A percentile compares a stretch with the other conserved stretches of the same genome.
Evolutionary conservation across 2,113 vertebrate genomes (phyloP).

Genomic region (Plecotus auritus): DNA sequence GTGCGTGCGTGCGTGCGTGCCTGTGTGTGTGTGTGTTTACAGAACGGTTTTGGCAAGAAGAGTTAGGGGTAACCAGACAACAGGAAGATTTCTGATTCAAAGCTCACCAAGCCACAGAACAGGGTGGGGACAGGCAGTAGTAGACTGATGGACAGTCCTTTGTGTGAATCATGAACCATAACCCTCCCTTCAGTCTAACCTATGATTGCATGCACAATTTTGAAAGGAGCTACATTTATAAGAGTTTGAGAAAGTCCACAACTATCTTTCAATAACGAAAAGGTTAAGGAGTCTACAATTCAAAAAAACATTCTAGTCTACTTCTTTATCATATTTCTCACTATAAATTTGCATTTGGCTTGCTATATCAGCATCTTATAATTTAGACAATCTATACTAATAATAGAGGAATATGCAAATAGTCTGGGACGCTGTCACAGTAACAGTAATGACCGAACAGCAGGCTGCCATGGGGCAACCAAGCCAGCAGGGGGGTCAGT

Average conservation of each 20-base stretch:
- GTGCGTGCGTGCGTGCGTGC: not conserved
- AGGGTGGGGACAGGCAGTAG: not conserved
- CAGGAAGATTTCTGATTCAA: not conserved
- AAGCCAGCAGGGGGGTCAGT: too few species aligned
- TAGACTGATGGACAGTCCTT: not conserved
- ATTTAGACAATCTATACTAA: not conserved
- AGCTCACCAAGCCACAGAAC: not conserved
- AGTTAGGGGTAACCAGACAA: not conserved
- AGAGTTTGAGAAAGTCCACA: not conserved
- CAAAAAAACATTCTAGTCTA: not conserved
- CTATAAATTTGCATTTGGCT: not conserved
- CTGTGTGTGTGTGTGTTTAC: too few species aligned
- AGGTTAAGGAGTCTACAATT: not conserved
- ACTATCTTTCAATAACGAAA: not conserved
- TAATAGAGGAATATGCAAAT: too few species aligned
- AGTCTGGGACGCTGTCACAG: too few species aligned
- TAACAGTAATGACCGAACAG: too few species aligned
- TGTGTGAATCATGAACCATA: not conserved
- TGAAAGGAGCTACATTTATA: not conserved
- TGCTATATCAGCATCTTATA: not conserved
- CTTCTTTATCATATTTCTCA: not conserved
- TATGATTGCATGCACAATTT: not conserved
- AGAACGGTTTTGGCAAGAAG: not conserved
- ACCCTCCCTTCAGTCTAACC: not conserved
- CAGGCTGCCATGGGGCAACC: too few species aligned